phyloP scores from a whole-genome alignment of 2,113 vertebrate species.

The Gasterosteus aculeatus region DNA sequence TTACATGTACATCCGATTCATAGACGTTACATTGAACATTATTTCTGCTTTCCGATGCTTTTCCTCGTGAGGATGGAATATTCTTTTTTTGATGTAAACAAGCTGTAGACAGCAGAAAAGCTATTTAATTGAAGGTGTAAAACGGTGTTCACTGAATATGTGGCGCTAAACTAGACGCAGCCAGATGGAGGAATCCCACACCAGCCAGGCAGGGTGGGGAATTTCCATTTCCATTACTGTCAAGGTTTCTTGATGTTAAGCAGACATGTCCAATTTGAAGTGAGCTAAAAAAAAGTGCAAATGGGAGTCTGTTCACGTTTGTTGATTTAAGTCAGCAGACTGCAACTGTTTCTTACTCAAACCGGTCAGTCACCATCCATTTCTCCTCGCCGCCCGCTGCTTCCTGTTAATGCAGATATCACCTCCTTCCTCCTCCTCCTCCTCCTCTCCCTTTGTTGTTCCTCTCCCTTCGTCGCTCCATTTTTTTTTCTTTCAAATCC shows the following conservation, averaged over 20 bases:
- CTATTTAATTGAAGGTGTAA: background rate
- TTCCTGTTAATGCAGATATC: slow-evolving; percentile 73
- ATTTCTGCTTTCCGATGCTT: background rate
- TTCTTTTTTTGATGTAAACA: background rate
- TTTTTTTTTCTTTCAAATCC: slow-evolving; percentile 57
- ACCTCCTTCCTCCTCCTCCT: slow-evolving; percentile 34
- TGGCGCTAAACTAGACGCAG: slow-evolving; percentile 12
- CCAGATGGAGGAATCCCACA: slow-evolving; percentile 37
- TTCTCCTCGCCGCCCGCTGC: slow-evolving; percentile 50
- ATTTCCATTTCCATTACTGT: slow-evolving; percentile 18
- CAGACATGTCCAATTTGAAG: slow-evolving; percentile 45
- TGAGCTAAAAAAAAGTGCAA: slow-evolving; percentile 41
- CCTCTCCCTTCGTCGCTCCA: slow-evolving; percentile 52
- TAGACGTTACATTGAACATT: background rate
- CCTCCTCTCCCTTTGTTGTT: slow-evolving; percentile 50
- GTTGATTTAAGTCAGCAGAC: slow-evolving; percentile 19
- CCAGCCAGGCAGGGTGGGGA: slow-evolving; percentile 20
- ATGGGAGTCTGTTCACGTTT: slow-evolving; percentile 23
- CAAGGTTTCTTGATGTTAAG: slow-evolving; percentile 11
- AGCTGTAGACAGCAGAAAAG: background rate
- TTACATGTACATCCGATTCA: background rate
- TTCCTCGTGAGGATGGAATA: background rate
- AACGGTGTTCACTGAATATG: background rate
- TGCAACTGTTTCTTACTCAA: slow-evolving; percentile 60
- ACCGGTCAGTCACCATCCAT: slow-evolving; percentile 61